These are phyloP conservation scores for Oryzias javanicus DNA, from an alignment of 2,113 vertebrate species.

Conservation along the genomic window DNA sequence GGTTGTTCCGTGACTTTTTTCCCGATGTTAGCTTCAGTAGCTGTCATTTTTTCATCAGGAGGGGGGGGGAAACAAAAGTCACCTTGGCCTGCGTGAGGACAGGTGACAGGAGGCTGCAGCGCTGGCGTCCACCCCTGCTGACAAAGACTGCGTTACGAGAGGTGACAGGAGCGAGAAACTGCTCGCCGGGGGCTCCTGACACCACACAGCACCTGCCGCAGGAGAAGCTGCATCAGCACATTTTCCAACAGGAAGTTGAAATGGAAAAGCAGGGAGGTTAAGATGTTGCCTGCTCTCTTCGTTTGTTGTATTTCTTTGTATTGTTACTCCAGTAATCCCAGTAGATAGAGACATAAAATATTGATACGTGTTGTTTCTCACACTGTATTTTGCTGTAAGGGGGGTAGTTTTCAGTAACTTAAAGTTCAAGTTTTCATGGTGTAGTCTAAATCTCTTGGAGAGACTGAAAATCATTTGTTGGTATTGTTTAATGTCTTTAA, in stretches of 20 bases:
- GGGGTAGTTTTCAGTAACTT: slow-evolving; percentile 44
- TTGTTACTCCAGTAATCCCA: slow-evolving; percentile 52
- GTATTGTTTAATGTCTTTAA: slow-evolving; percentile 21
- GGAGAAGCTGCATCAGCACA: slow-evolving; percentile 71
- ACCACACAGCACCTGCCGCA: slow-evolving; percentile 58
- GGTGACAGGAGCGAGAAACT: slow-evolving; percentile 71
- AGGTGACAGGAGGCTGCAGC: slow-evolving; percentile 74
- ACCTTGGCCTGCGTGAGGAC: slow-evolving; percentile 74
- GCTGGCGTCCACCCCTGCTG: slow-evolving; percentile 55
- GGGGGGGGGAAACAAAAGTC: slow-evolving; percentile 68
- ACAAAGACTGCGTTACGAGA: slow-evolving; percentile 59
- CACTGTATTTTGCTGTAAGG: slow-evolving; percentile 61
- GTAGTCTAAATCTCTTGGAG: slow-evolving; percentile 28
- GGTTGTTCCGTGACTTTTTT: slow-evolving; percentile 44
- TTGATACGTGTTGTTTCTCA: slow-evolving; percentile 56
- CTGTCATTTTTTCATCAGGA: slow-evolving; percentile 72
- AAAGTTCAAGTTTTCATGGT: slow-evolving; percentile 11
- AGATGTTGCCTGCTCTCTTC: slow-evolving; percentile 44
- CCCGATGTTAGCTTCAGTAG: slow-evolving; percentile 48
- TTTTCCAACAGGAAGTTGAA: slow-evolving; percentile 57
- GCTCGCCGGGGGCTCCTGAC: slow-evolving; percentile 63
- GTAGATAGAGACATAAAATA: slow-evolving; percentile 54
- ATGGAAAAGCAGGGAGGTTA: slow-evolving; percentile 36
- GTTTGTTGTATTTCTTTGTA: slow-evolving; percentile 49
- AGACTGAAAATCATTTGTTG: slow-evolving; percentile 32